Conservation (phyloP, 37 sponge, comb jelly and placozoan species). For the Aplysina aerophoba region DNA sequence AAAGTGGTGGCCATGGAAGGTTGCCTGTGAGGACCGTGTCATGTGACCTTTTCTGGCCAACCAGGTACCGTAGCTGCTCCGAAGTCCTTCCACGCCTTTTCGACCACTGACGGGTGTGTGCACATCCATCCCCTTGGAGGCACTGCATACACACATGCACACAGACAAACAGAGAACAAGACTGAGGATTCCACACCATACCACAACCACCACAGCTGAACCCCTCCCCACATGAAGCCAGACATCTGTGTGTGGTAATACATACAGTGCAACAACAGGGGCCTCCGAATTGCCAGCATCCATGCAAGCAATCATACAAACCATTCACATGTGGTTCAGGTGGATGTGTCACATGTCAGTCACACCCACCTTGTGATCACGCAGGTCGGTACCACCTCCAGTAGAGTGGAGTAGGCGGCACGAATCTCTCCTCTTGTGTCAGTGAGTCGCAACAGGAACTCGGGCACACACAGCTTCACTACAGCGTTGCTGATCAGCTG, state of each 20-base stretch:
- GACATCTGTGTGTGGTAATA: not conserved
- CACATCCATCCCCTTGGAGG: slow-evolving; percentile 49
- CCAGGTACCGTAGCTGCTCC: slow-evolving; percentile 84
- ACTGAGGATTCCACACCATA: no score
- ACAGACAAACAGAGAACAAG: not conserved
- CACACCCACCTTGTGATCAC: slow-evolving; percentile 68
- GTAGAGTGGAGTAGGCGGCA: slow-evolving; percentile 83
- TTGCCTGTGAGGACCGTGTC: slow-evolving; percentile 81
- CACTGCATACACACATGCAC: slow-evolving; percentile 26
- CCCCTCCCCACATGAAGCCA: no score
- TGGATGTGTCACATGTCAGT: not conserved
- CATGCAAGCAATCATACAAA: not conserved
- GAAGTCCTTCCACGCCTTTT: slow-evolving; percentile 77
- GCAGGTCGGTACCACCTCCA: slow-evolving; percentile 77
- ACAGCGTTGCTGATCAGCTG: slow-evolving; percentile 56
- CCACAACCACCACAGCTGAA: no score
- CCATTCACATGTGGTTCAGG: not conserved
- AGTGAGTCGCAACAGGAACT: slow-evolving; percentile 73
- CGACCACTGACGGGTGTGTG: slow-evolving; percentile 75
- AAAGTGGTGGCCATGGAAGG: slow-evolving; percentile 92
- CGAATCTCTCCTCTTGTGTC: slow-evolving; percentile 85
- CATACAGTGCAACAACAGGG: not conserved
- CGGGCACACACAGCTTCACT: slow-evolving; percentile 74
- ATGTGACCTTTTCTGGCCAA: slow-evolving; percentile 78
- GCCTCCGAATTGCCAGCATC: not conserved